These are phyloP conservation scores for Tachypleus tridentatus DNA, from an alignment of 1,140 invertebrate genomes.

Conservation along the genomic window DNA sequence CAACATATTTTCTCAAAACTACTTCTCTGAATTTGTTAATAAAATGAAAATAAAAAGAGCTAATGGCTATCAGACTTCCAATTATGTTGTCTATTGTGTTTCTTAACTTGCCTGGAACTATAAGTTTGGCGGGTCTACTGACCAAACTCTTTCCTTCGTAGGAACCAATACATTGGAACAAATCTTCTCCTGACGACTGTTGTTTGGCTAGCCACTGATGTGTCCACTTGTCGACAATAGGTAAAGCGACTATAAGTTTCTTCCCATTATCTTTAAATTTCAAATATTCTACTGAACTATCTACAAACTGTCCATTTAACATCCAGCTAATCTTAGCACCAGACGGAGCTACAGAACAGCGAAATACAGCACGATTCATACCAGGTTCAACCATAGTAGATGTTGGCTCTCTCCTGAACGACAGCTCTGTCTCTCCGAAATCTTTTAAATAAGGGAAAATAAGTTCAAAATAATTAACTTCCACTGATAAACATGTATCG, in stretches of 20 bases:
- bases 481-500: too few species aligned
- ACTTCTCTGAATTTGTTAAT: too few species aligned
- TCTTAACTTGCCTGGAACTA: constrained; percentile 16
- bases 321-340: constrained; percentile 16
- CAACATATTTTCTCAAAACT: too few species aligned
- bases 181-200: constrained; percentile 3
- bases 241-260: constrained; percentile 9
- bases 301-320: constrained; percentile 14
- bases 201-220: background rate
- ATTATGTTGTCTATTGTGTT: too few species aligned
- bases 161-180: constrained; percentile 21
- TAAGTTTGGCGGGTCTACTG: constrained; percentile 23
- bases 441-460: too few species aligned
- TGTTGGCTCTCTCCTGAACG: too few species aligned
- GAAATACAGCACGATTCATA: constrained; percentile 8
- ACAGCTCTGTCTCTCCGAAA: too few species aligned
- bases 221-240: constrained; percentile 5
- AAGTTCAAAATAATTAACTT: too few species aligned
- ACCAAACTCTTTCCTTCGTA: constrained; percentile 16
- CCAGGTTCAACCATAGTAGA: background rate
- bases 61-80: too few species aligned
- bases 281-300: background rate
- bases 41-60: too few species aligned
- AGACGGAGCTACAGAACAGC: constrained; percentile 14
- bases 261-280: constrained; percentile 8